Base-by-base conservation (phyloP, 2,113 vertebrate species). In the Toxotes chatareus region DNA sequence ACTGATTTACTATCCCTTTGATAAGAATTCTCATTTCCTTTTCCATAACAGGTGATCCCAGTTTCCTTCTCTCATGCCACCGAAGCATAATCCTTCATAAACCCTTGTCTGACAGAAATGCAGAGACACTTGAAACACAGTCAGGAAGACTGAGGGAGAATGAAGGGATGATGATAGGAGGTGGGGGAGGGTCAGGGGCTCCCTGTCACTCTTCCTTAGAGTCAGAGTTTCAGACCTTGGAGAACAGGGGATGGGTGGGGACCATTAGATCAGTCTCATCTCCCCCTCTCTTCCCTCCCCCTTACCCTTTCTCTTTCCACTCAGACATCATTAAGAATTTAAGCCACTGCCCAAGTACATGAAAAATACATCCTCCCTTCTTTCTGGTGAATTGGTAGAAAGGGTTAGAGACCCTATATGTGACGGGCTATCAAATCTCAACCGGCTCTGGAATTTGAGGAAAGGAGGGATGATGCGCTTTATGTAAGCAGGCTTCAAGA, bases 281-380 rank as follows among this genome's bases (percentile, higher is more conserved):
- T 11, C 4, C 67, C 51, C 73, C 65, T 11, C 13, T 34, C 68
- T 21, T 55, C 12, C 27, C 70, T 38, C 68, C 31, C 57, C 32
- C 21, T n/a, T 53, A 65, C 27, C 21, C 8, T 68, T 32, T 76
- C 46, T 63, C 5, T 49, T 74, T 47, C 53, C 55, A 74, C 62
- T 69, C 69, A 80, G 71, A 80, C 51, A 69, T 73, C 73, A 85
- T 85, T 82, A 84, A 86, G 16, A 78, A 83, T 90, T 89, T 17
- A 89, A 84, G 6, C 63, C 56, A 34, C 49, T 21, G 42, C 21
- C 55, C 4, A 51, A 44, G 63, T 47, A 46, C 82, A 72, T 79
- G 7, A 81, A 85, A 83, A 88, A 87, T 70, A 64, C 47, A 80
- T 76, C 60, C 36, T 67, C 38, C 82, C 61, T 46, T 38, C 63